phyloP scores from a whole-genome alignment of 2,888 invertebrate species.

The Anthophora plumipes region DNA sequence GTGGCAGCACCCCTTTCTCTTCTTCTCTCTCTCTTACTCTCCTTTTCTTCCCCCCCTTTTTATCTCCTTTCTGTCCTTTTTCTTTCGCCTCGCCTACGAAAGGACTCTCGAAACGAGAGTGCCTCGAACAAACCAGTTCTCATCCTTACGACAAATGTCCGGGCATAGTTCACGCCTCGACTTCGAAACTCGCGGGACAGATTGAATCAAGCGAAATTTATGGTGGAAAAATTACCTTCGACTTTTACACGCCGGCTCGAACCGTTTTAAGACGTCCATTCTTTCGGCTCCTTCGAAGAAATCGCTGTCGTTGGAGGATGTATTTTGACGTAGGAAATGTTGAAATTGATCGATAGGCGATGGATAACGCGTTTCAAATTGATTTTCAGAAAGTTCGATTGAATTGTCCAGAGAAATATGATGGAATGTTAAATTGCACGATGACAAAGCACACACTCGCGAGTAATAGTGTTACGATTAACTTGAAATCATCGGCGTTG shows the following conservation, averaged over 20 bases:
- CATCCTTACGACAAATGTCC: conserved; percentile 22
- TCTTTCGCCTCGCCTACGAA: conserved; percentile 23
- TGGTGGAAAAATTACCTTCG: background rate
- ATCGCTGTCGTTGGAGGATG: background rate
- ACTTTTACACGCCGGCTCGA: background rate
- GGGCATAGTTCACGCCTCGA: conserved; percentile 18
- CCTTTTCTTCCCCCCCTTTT: background rate
- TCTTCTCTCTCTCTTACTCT: background rate
- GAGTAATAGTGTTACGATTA: background rate
- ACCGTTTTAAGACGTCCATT: background rate
- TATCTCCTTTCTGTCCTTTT: background rate
- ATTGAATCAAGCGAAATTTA: conserved; percentile 20
- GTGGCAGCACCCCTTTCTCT: conserved; percentile 37
- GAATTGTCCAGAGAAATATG: background rate
- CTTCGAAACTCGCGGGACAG: background rate
- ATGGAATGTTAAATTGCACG: background rate
- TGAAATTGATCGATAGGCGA: no score
- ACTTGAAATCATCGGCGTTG: background rate
- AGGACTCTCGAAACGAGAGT: conserved; percentile 42
- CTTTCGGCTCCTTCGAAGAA: background rate
- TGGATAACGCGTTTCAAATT: no score
- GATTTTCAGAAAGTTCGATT: no score
- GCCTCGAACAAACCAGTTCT: conserved; percentile 41
- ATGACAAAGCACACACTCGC: background rate
- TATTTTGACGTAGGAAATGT: no score